A percentile compares a stretch with the other conserved stretches of the same genome.
phyloP scores from a whole-genome alignment of 2,888 invertebrate species.

The Branchellion lobata region DNA sequence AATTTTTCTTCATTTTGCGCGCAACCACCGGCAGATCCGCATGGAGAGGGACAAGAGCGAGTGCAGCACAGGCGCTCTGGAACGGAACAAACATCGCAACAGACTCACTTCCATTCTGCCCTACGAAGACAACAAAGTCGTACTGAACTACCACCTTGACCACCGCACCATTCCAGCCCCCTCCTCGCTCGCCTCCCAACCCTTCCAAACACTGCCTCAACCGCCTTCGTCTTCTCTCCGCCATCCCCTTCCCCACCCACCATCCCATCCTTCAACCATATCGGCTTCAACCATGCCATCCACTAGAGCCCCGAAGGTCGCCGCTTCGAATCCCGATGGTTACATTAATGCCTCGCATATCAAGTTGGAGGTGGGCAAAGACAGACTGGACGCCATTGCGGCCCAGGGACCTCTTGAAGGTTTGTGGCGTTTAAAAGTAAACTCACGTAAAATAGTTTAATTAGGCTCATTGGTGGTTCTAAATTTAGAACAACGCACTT shows the following conservation, averaged over 20 bases:
- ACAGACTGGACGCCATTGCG: constrained; percentile 81
- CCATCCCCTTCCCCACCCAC: not conserved
- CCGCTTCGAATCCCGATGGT: constrained; percentile 73
- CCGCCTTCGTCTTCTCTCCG: not conserved
- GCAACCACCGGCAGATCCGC: constrained; percentile 49
- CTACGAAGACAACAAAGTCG: constrained; percentile 84
- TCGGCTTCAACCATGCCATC: too few species aligned
- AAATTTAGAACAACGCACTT: not conserved
- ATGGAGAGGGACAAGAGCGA: constrained; percentile 53
- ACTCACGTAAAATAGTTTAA: not conserved
- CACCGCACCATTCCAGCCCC: too few species aligned
- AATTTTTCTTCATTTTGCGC: too few species aligned
- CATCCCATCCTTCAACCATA: not conserved
- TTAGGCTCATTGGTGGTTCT: not conserved
- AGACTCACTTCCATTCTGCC: constrained; percentile 76
- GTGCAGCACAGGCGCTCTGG: constrained; percentile 67
- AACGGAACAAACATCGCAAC: constrained; percentile 69
- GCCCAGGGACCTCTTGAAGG: constrained; percentile 70
- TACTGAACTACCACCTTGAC: constrained; percentile 66
- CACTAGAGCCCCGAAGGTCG: not conserved
- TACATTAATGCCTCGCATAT: constrained; percentile 91
- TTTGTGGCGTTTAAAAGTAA: not conserved
- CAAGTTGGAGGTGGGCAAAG: constrained; percentile 77
- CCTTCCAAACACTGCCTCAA: too few species aligned
- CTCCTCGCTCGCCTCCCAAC: too few species aligned